Evolutionary conservation across 2,797 vertebrate genomes (phyloP), one percentile per base, ranked within the genome.

Genomic region (Lophius americanus): DNA sequence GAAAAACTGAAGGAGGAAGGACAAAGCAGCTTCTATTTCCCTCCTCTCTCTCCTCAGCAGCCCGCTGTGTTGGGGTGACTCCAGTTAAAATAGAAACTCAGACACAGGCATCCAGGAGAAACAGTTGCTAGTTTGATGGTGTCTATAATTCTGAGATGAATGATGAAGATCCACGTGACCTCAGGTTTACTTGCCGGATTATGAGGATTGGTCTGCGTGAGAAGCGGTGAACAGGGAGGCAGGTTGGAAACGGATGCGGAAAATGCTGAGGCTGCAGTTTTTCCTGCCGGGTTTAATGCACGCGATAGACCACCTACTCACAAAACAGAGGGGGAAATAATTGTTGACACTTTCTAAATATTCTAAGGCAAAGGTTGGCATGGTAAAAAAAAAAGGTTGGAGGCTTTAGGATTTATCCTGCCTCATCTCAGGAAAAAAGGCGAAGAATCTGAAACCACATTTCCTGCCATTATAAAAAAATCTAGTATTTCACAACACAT

Each of bases 31-130:
- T 56, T 58, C 73, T 76, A 76, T 86, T 84, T 81, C 79, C 75
- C 75, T 23, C 23, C 58, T 64, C 60, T 48, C 64, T 73, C 51
- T 64, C 68, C 63, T 86, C 82, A 70, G 75, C 74, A 71, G 79
- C 66, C 90, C 88, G 84, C 85, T 89, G 76, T 76, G 70, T 72
- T 90, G 90, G 84, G 82, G 43, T 6, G 35, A 43, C 41, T 72
- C 87, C 88, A 90, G 70, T 39, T 33, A 65, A 85, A 91, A 91
- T 57, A 88, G 50, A 75, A 65, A 71, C 46, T 60, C 38, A 67
- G 70, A 75, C 54, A 76, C 35, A 64, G 71, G 77, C 54, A 60
- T 84, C 68, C 66, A 79, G 77, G 53, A 83, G 72, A 84, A 85
- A 78, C 68, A 79, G 60, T 79, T 60, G 58, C 50, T 68, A 75